Evolutionary conservation across 2,888 invertebrate species (phyloP), one percentile per base, ranked within the genome.

Genomic region (Sinopyrophorus schimmeli): DNA sequence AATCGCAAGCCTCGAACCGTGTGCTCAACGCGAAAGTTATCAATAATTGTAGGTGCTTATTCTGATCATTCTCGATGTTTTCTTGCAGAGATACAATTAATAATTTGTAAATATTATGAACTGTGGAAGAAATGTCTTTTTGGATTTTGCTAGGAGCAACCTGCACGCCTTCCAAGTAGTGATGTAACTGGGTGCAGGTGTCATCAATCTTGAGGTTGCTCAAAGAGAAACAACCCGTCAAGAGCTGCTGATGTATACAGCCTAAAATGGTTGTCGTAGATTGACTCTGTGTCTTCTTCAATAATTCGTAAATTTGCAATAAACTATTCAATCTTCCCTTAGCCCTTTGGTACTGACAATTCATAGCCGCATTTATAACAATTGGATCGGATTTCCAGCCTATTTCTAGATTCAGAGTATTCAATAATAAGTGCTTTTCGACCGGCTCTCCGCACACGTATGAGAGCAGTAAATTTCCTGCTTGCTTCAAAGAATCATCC

Each of bases 161-260:
- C 55, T 76, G 73, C 15, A 82, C 77, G 10, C 77, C 77, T 62
- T 81, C 80, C 61, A 80, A 70, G 61, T 81, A 82, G 61, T 81
- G 80, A 57, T 75, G 73, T 5, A 78, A 65, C 53, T 77, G 76
- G 1, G 74, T 68, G 38, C 69, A 67, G 3, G 67, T 63, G n/a
- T 72, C 69, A 17, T 72, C 71, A 2, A 59, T 59, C 51, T 65
- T 69, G 15, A 72, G 61, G 44, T 70, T 67, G 46, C 65, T 74
- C 26, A 80, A 71, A 12, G 77, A 76, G 57, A 79, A 80, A 58
- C 77, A 79, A 5, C 80, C 80, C 9, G 77, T 74, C 37, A 81
- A 60, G 2, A 80, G 66, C 58, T 78, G 78, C 21, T 78, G 74
- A 53, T 80, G 77, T 10, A 78, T 69, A 50, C 72, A 72, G 48